Evolutionary conservation across 2,888 invertebrate species (phyloP).

Genomic region (Ophion costatus): DNA sequence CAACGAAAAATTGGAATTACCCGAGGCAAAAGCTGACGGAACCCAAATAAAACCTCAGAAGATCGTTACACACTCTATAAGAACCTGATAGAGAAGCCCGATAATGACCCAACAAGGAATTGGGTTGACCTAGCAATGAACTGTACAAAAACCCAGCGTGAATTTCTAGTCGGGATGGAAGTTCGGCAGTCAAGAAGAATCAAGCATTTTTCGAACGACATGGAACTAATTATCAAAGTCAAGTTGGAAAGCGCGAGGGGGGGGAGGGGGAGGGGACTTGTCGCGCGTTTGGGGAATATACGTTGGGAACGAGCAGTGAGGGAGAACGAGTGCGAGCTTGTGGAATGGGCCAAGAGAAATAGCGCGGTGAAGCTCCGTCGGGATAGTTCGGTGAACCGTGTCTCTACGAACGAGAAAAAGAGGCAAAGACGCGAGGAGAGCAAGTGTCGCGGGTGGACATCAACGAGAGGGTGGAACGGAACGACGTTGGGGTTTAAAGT

Average conservation of each 20-base stretch:
- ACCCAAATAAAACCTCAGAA: too few relatives aligned
- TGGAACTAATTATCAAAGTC: constrained; percentile 70
- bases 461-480: constrained; percentile 52
- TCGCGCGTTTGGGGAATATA: constrained; percentile 52
- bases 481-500: constrained; percentile 50
- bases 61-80: too few relatives aligned
- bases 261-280: constrained; percentile 51
- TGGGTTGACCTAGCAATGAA: too few relatives aligned
- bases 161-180: too few relatives aligned
- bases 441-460: constrained; percentile 58
- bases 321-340: constrained; percentile 28
- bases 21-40: too few relatives aligned
- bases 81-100: too few relatives aligned
- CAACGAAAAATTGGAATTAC: too few relatives aligned
- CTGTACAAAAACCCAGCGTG: too few relatives aligned
- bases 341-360: constrained; percentile 56
- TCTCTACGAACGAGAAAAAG: constrained; percentile 28
- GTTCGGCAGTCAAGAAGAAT: constrained; percentile 51
- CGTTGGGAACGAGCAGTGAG: neutral
- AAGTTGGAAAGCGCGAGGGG: constrained; percentile 59
- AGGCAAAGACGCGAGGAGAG: constrained; percentile 52
- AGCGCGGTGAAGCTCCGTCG: constrained; percentile 63
- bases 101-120: too few relatives aligned
- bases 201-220: constrained; percentile 66
- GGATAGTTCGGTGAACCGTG: constrained; percentile 65